phyloP scores from a whole-genome alignment of 2,113 vertebrate species.

The Datnioides undecimradiatus region DNA sequence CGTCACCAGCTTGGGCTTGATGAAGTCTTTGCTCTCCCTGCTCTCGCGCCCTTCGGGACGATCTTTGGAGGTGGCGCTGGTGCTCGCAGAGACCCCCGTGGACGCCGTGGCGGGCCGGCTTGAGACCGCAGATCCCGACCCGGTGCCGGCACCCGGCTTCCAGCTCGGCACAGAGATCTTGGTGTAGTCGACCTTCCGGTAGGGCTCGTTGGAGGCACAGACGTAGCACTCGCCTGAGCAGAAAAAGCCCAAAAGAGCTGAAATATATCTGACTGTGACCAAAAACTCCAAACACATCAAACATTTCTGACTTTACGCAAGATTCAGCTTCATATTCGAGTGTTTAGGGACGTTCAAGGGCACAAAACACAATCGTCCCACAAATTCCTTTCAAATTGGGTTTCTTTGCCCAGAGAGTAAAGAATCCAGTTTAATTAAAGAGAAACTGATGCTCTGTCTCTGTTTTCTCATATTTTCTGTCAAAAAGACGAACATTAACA shows the following conservation, averaged over 20 bases:
- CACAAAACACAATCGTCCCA: not conserved
- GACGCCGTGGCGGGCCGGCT: constrained; percentile 25
- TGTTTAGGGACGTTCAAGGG: not conserved
- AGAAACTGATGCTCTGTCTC: too few relatives aligned
- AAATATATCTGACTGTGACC: too few relatives aligned
- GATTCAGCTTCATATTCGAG: not conserved
- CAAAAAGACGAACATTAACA: too few relatives aligned
- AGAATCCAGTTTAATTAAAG: too few relatives aligned
- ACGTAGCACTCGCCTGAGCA: constrained; percentile 75
- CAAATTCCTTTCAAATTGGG: not conserved
- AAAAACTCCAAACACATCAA: too few relatives aligned
- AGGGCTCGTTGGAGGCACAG: constrained; percentile 77
- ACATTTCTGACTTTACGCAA: too few relatives aligned
- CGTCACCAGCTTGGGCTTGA: constrained; percentile 82
- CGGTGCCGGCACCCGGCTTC: constrained; percentile 68
- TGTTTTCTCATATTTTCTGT: too few relatives aligned
- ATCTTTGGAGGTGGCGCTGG: constrained; percentile 23
- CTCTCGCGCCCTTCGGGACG: constrained; percentile 47
- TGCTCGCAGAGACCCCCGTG: constrained; percentile 34
- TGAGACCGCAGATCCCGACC: not conserved
- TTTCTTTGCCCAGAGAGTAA: too few relatives aligned
- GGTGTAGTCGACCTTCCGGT: constrained; percentile 76
- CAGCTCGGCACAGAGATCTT: constrained; percentile 77
- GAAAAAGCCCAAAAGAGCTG: not conserved
- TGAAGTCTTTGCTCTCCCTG: constrained; percentile 76